These are phyloP conservation scores for Argya squamiceps DNA, from an alignment of 2,797 vertebrate genomes.

Conservation along the genomic window DNA sequence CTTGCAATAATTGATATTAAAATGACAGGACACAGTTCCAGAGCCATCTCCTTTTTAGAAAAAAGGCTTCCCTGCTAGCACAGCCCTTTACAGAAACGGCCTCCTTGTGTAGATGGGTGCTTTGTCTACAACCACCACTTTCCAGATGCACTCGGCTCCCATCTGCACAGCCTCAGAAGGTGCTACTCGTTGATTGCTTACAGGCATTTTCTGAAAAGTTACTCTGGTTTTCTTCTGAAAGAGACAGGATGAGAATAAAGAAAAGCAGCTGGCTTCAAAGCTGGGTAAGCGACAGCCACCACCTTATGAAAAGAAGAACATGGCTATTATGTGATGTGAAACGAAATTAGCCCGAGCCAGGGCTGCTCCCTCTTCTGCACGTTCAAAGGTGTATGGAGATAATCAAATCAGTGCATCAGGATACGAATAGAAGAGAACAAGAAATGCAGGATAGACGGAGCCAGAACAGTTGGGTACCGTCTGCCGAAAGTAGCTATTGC, in stretches of 20 bases:
- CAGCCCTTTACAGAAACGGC: not conserved
- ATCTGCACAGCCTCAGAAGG: not conserved
- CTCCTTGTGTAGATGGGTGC: not conserved
- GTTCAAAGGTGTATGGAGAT: not conserved
- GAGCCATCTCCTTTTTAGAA: not conserved
- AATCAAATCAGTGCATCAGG: not conserved
- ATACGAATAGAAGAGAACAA: accelerated
- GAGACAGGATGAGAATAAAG: not conserved
- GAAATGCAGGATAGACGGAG: not conserved
- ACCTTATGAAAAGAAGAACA: not conserved
- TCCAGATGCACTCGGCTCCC: not conserved
- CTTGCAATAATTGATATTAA: not conserved
- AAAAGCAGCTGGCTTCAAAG: not conserved
- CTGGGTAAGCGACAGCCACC: not conserved
- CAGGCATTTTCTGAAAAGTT: not conserved
- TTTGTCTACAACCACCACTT: not conserved
- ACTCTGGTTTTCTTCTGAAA: not conserved
- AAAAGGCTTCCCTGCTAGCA: not conserved
- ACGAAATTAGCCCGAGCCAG: not conserved
- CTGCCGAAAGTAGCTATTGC: not conserved
- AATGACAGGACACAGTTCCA: not conserved
- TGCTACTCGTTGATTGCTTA: not conserved
- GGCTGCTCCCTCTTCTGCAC: not conserved
- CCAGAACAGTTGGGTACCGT: not conserved
- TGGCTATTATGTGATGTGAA: not conserved